Percentiles rank a stretch among this genome's conserved stretches.
Conservation (phyloP, 1,140 invertebrate genomes). For the Melanaphis sacchari region DNA sequence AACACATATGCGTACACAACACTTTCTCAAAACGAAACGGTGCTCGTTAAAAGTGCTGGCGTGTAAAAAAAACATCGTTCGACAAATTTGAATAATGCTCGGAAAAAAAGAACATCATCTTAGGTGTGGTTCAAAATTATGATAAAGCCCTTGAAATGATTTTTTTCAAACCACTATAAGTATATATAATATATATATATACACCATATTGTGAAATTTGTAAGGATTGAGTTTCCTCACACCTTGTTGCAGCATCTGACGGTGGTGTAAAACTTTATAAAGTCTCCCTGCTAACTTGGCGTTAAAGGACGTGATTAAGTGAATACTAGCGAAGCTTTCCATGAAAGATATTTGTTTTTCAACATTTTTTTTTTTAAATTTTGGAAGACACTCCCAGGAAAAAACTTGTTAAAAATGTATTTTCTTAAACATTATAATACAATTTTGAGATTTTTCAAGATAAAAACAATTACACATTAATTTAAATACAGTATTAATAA, state of each 20-base stretch:
- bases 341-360: not conserved
- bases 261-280: not conserved
- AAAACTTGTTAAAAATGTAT: not conserved
- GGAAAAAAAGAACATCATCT: not conserved
- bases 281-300: not conserved
- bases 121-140: conserved; percentile 8
- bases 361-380: not conserved
- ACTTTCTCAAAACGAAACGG: conserved; percentile 28
- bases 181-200: not conserved
- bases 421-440: not conserved
- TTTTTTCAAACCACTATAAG: not conserved
- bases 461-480: not conserved
- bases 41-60: conserved; percentile 7
- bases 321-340: not conserved
- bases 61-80: not conserved
- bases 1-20: not conserved
- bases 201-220: not conserved
- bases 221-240: not conserved
- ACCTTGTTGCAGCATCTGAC: not conserved
- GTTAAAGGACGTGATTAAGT: not conserved
- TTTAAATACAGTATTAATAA: not conserved
- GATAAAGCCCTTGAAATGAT: not conserved
- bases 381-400: not conserved
- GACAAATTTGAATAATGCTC: conserved; percentile 34
- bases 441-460: not conserved